phyloP scores from a whole-genome alignment of 2,113 vertebrate genomes.

The Centropristis striata region DNA sequence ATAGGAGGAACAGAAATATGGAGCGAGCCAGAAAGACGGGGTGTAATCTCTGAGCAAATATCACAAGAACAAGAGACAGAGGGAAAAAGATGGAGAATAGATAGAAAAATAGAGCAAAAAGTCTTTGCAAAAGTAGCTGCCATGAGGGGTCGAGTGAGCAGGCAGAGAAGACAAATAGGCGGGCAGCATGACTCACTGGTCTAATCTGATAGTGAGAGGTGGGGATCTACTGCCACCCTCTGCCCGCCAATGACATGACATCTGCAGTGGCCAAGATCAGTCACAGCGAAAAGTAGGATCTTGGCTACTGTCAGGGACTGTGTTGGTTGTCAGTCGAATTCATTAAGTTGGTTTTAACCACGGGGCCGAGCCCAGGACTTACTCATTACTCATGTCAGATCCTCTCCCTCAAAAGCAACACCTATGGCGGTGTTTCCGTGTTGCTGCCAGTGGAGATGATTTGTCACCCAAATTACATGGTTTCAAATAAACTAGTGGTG shows the following conservation, averaged over 20 bases:
- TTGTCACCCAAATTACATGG: slow-evolving; percentile 27
- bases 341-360: slow-evolving; percentile 61
- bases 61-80: slow-evolving; percentile 58
- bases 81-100: slow-evolving; percentile 48
- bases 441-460: slow-evolving; percentile 20
- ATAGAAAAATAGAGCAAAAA: slow-evolving; percentile 64
- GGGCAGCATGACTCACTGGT: slow-evolving; percentile 74
- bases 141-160: slow-evolving; percentile 63
- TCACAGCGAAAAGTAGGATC: slow-evolving; percentile 34
- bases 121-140: slow-evolving; percentile 76
- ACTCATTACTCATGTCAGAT: slow-evolving; percentile 51
- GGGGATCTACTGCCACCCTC: slow-evolving; percentile 80
- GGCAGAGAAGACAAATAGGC: slow-evolving; percentile 61
- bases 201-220: slow-evolving; percentile 42
- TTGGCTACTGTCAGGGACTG: slow-evolving; percentile 40
- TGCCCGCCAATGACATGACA: slow-evolving; percentile 57
- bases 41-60: slow-evolving; percentile 72
- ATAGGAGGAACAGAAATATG: slow-evolving; percentile 40
- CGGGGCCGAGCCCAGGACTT: slow-evolving; percentile 30
- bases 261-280: slow-evolving; percentile 73
- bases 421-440: slow-evolving; percentile 22
- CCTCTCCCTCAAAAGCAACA: slow-evolving; percentile 39
- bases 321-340: slow-evolving; percentile 50
- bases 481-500: slow-evolving; percentile 24
- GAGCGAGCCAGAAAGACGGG: slow-evolving; percentile 36